Base-by-base conservation (phyloP, 1,140 invertebrate species). In the Drosophila jambulina region DNA sequence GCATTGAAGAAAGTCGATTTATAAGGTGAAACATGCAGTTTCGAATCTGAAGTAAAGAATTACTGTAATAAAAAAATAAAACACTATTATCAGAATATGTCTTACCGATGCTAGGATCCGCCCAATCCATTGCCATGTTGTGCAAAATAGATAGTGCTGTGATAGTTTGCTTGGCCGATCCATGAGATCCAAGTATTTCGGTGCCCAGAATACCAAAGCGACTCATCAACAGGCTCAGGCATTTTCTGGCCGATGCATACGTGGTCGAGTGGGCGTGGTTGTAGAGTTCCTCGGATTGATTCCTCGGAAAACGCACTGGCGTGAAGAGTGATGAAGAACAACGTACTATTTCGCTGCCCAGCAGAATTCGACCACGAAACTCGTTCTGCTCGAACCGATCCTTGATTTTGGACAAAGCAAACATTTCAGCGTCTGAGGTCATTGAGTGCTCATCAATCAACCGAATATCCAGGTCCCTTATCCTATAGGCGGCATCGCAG, bases 51-150 rank as follows among this genome's bases (percentile, higher is more conserved):
- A 27, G 2, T 10, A 23, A 12, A 34, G 1, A 2, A 46, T 43
- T 36, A 49, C 19, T 9, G 2, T 32, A 27, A 51, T 23, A 25
- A 57, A 54, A 5, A 15, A 21, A 15, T 13, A 19, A 2, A 58
- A 4, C 2, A 23, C 1, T 49, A 6, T 8, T 7, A 7, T 38
- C 1, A 23, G 13, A 8, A n/a, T 25, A 9, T 23, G 9, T 15
- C 29, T 68, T 53, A 76, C 78, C 82, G 38, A 90, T 72, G 29
- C 77, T 79, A 8, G 71, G 62, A 75, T 91, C 90, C 32, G 71
- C 75, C 84, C 85, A 91, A 13, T 91, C 90, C 59, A 91, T 87
- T n/a, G 90, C 90, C 84, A 91, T 91, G 45, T 91, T 91, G 46
- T 91, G 90, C 1, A 91, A 70, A 15, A 91, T 46, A 7, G 86